phyloP scores from a whole-genome alignment of 2,888 invertebrate genomes.

The Crocallis elinguaria region DNA sequence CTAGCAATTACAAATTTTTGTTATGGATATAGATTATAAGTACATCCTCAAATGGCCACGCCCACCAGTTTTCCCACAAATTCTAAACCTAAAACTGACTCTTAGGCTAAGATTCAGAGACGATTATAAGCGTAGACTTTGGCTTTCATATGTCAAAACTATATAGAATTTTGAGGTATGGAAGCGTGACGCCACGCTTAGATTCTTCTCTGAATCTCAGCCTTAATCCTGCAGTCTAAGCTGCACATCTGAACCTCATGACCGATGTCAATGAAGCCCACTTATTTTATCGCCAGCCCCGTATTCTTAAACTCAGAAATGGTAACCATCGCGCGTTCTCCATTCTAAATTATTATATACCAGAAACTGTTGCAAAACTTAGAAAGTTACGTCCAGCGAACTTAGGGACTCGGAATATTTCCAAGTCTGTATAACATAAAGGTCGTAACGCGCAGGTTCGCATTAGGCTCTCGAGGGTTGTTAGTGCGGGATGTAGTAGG shows the following conservation, averaged over 20 bases:
- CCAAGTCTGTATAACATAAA: conserved; percentile 37
- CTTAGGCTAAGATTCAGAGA: too few species aligned
- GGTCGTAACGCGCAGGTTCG: conserved; percentile 46
- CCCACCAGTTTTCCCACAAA: conserved; percentile 18
- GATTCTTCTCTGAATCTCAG: conserved; percentile 45
- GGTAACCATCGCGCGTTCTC: neutral
- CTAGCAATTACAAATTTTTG: neutral
- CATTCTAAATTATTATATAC: conserved; percentile 21
- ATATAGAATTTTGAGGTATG: too few species aligned
- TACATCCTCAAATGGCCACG: neutral
- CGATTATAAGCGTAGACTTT: too few species aligned
- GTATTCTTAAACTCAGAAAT: conserved; percentile 45
- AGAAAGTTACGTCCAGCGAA: conserved; percentile 47
- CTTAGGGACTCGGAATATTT: conserved; percentile 40
- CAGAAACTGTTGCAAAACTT: conserved; percentile 49
- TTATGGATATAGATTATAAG: neutral
- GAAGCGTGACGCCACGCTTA: too few species aligned
- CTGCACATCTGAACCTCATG: conserved; percentile 65
- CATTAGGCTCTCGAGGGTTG: conserved; percentile 49
- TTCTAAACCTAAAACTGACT: too few species aligned
- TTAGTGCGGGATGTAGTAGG: conserved; percentile 41
- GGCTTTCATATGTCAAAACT: too few species aligned
- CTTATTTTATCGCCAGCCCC: conserved; percentile 65
- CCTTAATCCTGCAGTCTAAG: conserved; percentile 65
- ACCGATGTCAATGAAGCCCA: conserved; percentile 76